phyloP scores from a whole-genome alignment of 2,797 vertebrate genomes.

The Tadarida brasiliensis region DNA sequence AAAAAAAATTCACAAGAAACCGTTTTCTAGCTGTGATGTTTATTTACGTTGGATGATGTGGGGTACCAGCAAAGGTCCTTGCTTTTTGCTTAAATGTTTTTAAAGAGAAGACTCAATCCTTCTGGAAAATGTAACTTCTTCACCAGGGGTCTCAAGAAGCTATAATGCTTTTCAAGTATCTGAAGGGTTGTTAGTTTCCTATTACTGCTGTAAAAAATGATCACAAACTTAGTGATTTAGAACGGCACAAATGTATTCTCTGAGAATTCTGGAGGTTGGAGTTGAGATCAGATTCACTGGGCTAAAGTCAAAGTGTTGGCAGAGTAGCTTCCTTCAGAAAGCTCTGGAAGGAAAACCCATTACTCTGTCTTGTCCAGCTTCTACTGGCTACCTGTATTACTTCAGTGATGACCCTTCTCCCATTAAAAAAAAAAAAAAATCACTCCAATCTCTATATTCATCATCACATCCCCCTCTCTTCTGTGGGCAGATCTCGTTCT shows the following conservation, averaged over 20 bases:
- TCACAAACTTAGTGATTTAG: background rate
- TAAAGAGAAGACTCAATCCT: background rate
- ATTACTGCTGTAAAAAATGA: background rate
- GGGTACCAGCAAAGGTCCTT: background rate
- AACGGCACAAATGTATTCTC: background rate
- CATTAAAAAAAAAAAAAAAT: background rate
- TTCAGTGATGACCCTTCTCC: background rate
- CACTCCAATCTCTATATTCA: background rate
- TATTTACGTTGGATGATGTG: background rate
- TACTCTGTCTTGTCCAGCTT: background rate
- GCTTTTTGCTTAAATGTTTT: background rate
- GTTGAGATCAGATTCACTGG: background rate
- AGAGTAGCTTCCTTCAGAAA: background rate
- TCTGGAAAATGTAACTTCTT: background rate
- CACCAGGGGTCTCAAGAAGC: background rate
- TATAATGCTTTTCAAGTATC: background rate
- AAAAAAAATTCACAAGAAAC: background rate
- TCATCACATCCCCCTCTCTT: background rate
- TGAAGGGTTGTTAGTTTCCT: background rate
- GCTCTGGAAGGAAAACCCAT: background rate
- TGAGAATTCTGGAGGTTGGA: background rate
- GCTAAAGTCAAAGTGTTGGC: background rate
- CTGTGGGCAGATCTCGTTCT: background rate
- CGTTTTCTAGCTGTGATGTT: background rate
- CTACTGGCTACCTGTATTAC: background rate